These are phyloP conservation scores for Aptenodytes patagonicus DNA, from an alignment of 2,113 vertebrate genomes.

Conservation along the genomic window DNA sequence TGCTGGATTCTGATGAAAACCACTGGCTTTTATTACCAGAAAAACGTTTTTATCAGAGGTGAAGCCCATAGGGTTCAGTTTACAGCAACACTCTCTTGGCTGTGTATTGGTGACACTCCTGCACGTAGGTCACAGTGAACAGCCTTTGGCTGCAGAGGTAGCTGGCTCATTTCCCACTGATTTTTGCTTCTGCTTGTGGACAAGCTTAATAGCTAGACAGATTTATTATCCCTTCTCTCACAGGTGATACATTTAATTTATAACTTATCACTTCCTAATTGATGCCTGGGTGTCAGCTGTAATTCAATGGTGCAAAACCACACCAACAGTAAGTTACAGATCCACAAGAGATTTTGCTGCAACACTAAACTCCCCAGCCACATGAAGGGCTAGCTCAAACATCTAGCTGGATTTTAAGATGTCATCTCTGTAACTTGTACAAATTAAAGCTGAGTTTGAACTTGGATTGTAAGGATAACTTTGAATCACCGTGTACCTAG, in stretches of 20 bases:
- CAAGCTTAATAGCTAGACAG: not conserved
- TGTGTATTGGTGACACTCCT: not conserved
- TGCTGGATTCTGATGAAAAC: not conserved
- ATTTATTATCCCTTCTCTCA: not conserved
- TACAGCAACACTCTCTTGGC: not conserved
- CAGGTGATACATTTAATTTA: not conserved
- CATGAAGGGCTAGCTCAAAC: not conserved
- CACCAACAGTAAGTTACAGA: not conserved
- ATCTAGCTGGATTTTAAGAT: not conserved
- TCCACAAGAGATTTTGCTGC: not conserved
- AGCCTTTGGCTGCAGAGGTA: not conserved
- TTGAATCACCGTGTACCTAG: not conserved
- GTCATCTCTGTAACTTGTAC: not conserved
- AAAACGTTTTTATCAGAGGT: not conserved
- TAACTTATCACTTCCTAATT: not conserved
- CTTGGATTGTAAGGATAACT: not conserved
- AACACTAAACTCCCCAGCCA: not conserved
- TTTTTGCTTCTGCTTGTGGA: not conserved
- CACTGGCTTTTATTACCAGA: not conserved
- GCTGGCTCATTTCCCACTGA: not conserved
- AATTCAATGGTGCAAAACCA: not conserved
- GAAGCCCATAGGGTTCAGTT: not conserved
- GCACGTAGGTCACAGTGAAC: not conserved
- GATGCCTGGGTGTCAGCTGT: not conserved
- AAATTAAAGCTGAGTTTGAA: not conserved